phyloP scores from a whole-genome alignment of 1,140 invertebrate species.

The Drosophila busckii region DNA sequence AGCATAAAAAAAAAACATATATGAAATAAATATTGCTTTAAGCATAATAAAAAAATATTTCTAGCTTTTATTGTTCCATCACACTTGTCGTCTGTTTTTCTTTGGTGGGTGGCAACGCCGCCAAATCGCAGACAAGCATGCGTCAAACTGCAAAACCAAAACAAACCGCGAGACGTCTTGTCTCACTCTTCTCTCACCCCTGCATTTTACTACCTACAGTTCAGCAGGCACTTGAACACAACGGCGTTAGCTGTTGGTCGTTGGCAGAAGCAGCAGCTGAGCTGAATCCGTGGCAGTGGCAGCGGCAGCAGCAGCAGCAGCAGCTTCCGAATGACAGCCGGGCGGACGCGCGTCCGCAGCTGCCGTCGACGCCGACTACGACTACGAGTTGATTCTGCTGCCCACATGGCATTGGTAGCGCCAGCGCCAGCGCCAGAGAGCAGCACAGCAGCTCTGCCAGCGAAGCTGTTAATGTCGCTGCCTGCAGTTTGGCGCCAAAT shows the following conservation, averaged over 20 bases:
- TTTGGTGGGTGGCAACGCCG: conserved; percentile 28
- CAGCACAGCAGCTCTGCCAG: conserved; percentile 20
- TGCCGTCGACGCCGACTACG: conserved; percentile 55
- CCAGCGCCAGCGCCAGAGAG: no score
- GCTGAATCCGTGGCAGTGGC: conserved; percentile 38
- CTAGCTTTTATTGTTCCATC: neutral
- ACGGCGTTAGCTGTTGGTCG: conserved; percentile 46
- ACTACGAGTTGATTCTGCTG: conserved; percentile 46
- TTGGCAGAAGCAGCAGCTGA: conserved; percentile 28
- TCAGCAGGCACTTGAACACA: conserved; percentile 32
- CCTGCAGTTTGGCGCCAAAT: conserved; percentile 27
- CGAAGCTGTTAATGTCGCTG: conserved; percentile 25
- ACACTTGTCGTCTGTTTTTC: conserved; percentile 1
- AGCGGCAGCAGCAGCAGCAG: conserved; percentile 38
- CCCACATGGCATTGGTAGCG: conserved; percentile 29
- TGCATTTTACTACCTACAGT: neutral
- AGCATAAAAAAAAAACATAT: neutral
- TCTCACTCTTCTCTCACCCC: conserved; percentile 5
- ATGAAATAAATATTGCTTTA: neutral
- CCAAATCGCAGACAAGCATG: conserved; percentile 12
- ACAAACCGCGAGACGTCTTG: conserved; percentile 53
- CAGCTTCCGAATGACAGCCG: conserved; percentile 48
- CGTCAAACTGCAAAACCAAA: conserved; percentile 62
- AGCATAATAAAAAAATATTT: neutral
- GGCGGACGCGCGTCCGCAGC: conserved; percentile 42